Base-by-base conservation (phyloP, 2,888 invertebrate genomes). In the Laothoe populi region DNA sequence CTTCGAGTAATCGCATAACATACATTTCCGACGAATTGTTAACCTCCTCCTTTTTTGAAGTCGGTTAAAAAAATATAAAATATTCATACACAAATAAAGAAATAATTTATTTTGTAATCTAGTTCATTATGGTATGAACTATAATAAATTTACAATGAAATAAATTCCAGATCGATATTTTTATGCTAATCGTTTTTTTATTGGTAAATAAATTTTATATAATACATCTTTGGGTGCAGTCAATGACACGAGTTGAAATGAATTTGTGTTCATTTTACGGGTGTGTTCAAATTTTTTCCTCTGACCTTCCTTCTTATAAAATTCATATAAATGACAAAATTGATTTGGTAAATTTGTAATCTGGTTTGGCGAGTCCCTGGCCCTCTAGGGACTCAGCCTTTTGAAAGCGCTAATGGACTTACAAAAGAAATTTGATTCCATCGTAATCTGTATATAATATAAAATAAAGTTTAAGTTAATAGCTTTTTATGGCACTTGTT, bases 101-200 rank as follows among this genome's bases (percentile, higher is more conserved):
- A 48, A 53, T 19, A 23, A 19, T 35, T 53, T 44, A 19, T 44
- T 31, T 53, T 2, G 53, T 53, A 10, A 31, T 46, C 58, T 44
- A 44, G 11, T 40, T 60, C 16, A 40, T 62, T 62, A 60, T 38
- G 35, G 26, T 31, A 53, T 64, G 21, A 23, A 40, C 48, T 63
- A 53, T 53, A 46, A 63, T 63, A 65, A 53, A 35, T 53, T 53
- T 53, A 19, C 21, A 53, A 42, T 10, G 48, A 49, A 49, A 31
- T 26, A 19, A 62, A 61, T 38, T 19, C 38, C 40, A 26, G 42
- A 44, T 31, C 23, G 21, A 48, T 60, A 62, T 64, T n/a, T n/a
- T n/a, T 66, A 60, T 62, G 45, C 42, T 61, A 67, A 67, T 59
- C 53, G 48, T n/a, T 49, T 31, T 38, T 44, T 64, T 35, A 31